Evolutionary conservation across 2,113 vertebrate species (phyloP).

Genomic region (Hoplias malabaricus): DNA sequence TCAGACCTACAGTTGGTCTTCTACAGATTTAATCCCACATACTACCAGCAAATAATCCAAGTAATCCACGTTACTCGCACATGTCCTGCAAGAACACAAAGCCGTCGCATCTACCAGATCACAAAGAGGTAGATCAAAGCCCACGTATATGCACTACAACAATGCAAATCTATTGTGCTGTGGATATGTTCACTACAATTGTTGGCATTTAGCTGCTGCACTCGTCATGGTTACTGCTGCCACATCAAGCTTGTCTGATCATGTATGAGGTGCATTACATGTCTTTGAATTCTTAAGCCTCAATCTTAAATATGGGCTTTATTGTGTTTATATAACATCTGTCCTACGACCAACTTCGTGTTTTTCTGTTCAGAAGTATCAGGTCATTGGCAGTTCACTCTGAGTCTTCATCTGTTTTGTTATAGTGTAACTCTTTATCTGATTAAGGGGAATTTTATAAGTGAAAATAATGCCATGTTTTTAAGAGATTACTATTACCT

Average conservation of each 20-base stretch:
- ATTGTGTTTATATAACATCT: neutral
- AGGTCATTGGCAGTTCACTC: neutral
- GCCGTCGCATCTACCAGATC: neutral
- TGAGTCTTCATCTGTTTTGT: neutral
- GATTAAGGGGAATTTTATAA: neutral
- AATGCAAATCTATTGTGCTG: neutral
- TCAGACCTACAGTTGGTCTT: conserved; percentile 2
- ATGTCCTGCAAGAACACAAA: neutral
- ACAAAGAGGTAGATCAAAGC: neutral
- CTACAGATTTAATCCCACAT: neutral
- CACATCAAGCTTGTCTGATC: neutral
- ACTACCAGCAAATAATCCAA: neutral
- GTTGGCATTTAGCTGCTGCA: neutral
- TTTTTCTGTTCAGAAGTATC: neutral
- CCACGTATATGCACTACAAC: neutral
- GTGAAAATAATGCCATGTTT: neutral
- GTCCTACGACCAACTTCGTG: neutral
- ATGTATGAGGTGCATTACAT: neutral
- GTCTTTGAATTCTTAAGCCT: neutral
- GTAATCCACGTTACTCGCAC: neutral
- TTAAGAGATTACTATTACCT: neutral
- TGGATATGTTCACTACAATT: neutral
- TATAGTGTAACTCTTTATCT: neutral
- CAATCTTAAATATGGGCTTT: conserved; percentile 2
- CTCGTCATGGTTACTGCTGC: neutral